phyloP scores from a whole-genome alignment of 2,888 invertebrate species.

The Hyalella azteca region DNA sequence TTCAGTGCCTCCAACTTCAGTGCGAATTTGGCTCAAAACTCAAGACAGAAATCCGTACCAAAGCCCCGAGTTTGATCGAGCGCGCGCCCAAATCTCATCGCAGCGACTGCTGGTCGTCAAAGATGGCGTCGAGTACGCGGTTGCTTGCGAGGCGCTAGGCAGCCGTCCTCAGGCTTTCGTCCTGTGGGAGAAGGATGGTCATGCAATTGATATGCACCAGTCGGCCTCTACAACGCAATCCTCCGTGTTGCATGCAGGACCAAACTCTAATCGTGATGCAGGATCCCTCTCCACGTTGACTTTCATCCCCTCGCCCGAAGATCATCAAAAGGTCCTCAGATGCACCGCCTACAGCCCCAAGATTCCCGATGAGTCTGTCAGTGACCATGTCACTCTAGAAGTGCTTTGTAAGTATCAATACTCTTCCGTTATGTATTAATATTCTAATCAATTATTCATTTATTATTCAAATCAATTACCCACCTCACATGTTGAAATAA shows the following conservation, averaged over 20 bases:
- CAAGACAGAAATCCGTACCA: too few species aligned
- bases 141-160: conserved; percentile 9
- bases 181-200: conserved; percentile 33
- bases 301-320: conserved; percentile 36
- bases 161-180: conserved; percentile 38
- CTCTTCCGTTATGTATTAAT: too few species aligned
- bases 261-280: background rate
- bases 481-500: too few species aligned
- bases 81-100: background rate
- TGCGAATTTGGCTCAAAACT: background rate
- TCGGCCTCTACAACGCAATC: background rate
- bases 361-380: conserved; percentile 32
- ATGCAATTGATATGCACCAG: background rate
- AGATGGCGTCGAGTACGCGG: background rate
- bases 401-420: conserved; percentile 38
- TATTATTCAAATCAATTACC: too few species aligned
- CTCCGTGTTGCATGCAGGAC: background rate
- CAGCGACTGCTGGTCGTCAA: background rate
- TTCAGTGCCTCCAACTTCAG: background rate
- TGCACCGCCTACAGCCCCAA: conserved; percentile 47
- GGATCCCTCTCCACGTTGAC: conserved; percentile 39
- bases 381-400: conserved; percentile 18
- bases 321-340: conserved; percentile 44
- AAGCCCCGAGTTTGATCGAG: too few species aligned
- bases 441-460: too few species aligned